Evolutionary conservation across 2,888 invertebrate genomes (phyloP), one percentile per base, ranked within the genome.

Genomic region (Campoplex capitator): DNA sequence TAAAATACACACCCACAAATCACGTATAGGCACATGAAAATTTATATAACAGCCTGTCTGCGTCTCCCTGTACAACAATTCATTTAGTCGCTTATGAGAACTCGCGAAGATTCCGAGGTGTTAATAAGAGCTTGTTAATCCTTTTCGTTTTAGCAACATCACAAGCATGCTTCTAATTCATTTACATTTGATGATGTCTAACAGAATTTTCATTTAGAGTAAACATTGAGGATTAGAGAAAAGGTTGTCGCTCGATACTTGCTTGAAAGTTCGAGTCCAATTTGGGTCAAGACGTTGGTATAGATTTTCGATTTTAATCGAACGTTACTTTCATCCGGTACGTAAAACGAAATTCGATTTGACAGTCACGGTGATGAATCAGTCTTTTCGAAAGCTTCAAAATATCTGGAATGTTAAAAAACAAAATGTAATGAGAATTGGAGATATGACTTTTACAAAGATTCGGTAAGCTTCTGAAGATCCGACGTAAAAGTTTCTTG

Each of bases 11-110:
- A 28, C 58, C 23, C 32, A 23, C 58, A 48, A 76, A 65, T 76
- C 62, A 62, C 62, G 62, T 76, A 76, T 28, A 65, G 42, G 45
- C 67, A 67, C 58, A 35, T 38, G 54, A 54, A 67, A 67, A 67
- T 67, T 58, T 68, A 70, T 58, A 32, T 58, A 71, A 70, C 54
- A 68, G 42, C 16, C 16, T 7, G 32, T 32, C 13, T 13, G 4
- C 1, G 32, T 62, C 62, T 62, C 62, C 16, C 32, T 62, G 4
- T 62, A 16, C 32, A 62, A 32, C 62, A 62, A 38, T 54, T 38
- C 32, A 67, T 28, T 45, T 78, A 35, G 8, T 38, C 9, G 8
- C 51, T 42, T 28, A 11, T 23, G 28, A 78, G 68, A 16, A n/a
- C 35, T 45, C 1, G 6, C 71, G 48, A 28, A 48, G 58, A 62